Percentiles rank a stretch among this genome's conserved stretches.
These are phyloP conservation scores for Molorchus minor DNA, from an alignment of 2,888 invertebrate genomes.

Conservation along the genomic window DNA sequence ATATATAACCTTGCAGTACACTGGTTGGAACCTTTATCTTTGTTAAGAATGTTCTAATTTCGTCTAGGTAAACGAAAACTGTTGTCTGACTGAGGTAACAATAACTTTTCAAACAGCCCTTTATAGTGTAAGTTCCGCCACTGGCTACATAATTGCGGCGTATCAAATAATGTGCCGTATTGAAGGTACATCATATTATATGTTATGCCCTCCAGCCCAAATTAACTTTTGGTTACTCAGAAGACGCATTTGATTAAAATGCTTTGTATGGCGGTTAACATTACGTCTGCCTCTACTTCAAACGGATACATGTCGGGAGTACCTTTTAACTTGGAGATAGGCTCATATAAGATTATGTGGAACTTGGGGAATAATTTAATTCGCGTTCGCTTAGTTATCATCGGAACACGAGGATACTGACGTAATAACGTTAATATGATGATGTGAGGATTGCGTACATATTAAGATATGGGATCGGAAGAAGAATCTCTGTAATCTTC, in stretches of 20 bases:
- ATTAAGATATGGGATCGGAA: too few relatives aligned
- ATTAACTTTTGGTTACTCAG: conserved; percentile 48
- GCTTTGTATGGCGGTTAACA: conserved; percentile 44
- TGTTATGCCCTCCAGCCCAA: conserved; percentile 36
- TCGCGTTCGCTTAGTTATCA: too few relatives aligned
- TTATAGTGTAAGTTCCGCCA: too few relatives aligned
- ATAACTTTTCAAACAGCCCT: too few relatives aligned
- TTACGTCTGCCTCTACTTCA: conserved; percentile 42
- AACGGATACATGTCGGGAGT: conserved; percentile 26
- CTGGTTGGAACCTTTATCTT: too few relatives aligned
- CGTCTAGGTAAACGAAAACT: too few relatives aligned
- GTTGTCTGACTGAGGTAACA: too few relatives aligned
- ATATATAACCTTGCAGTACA: too few relatives aligned
- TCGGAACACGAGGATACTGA: background rate
- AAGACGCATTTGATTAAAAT: conserved; percentile 49
- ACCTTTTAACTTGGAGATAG: conserved; percentile 23
- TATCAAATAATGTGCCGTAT: conserved; percentile 39
- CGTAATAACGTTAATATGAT: background rate
- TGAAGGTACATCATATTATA: too few relatives aligned
- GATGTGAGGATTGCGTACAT: background rate
- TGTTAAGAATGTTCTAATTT: too few relatives aligned
- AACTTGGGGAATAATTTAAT: conserved; percentile 15
- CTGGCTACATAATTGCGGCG: conserved; percentile 41
- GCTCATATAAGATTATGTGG: conserved; percentile 15
- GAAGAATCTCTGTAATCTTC: too few relatives aligned